Base-by-base conservation (phyloP, 1,140 invertebrate species). In the Drosophila grimshawi region DNA sequence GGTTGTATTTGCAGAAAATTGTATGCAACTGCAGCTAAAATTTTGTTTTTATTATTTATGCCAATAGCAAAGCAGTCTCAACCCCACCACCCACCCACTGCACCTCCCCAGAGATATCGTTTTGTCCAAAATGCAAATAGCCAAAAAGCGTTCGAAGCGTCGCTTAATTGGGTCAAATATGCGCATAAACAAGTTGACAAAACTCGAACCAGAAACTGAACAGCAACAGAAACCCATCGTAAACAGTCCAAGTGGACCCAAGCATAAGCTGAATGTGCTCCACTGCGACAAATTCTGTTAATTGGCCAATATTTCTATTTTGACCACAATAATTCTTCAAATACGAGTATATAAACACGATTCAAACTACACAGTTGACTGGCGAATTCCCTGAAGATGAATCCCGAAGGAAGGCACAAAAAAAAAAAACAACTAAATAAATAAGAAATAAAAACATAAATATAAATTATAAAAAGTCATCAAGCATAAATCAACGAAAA, bases 101-200 rank as follows among this genome's bases (percentile, higher is more conserved):
- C 19, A 19, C 19, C 6, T 7, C 29, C 11, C 33, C 41, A 41
- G 7, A 37, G 41, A 57, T 62, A 53, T 63, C 59, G 67, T 19
- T 70, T 33, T 19, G 32, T 70, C 59, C 71, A 68, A 79, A 86
- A 81, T 81, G 82, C 82, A 86, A 86, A 86, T 86, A 81, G 78
- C 82, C 37, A 45, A 68, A 51, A 65, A 46, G 41, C 43, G 32
- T 41, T 45, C 19, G 41, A 55, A 64, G 68, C 59, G 37, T 75
- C 56, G 70, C 61, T 81, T 90, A 89, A 89, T 81, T 89, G 80
- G 85, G 86, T 90, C 86, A 89, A 86, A 80, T 90, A 90, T 79
- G 80, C 77, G 74, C 81, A 81, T 86, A 85, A 90, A 80, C 94
- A 95, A 93, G 76, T 85, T 55, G 11, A n/a, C 39, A n/a, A 4